phyloP scores from a whole-genome alignment of 2,113 vertebrate species.

The Amphiprion percula region DNA sequence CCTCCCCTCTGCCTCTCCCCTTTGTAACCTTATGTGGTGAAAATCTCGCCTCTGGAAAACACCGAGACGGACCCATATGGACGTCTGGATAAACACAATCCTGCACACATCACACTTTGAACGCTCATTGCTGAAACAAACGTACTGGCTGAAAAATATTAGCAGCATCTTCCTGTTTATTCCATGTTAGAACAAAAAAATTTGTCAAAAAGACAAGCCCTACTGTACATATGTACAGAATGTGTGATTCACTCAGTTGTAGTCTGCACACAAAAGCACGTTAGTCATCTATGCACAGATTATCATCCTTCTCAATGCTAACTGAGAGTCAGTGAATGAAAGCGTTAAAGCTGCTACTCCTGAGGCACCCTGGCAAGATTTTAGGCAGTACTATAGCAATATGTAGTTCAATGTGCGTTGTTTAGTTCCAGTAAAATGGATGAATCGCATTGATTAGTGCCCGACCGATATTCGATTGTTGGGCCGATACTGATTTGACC shows the following conservation, averaged over 20 bases:
- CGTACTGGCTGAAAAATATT: not conserved
- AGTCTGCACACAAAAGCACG: slow-evolving; percentile 13
- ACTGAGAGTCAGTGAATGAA: slow-evolving; percentile 1
- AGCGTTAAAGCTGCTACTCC: slow-evolving; percentile 6
- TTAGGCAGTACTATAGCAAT: not conserved
- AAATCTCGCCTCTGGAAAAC: not conserved
- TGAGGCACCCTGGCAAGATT: not conserved
- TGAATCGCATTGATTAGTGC: not conserved
- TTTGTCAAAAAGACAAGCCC: not conserved
- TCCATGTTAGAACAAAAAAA: not conserved
- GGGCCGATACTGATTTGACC: too few relatives aligned
- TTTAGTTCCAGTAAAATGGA: slow-evolving; percentile 7
- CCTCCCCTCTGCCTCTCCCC: not conserved
- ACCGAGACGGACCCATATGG: slow-evolving; percentile 6
- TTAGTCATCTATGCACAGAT: slow-evolving; percentile 42
- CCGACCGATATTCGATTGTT: too few relatives aligned
- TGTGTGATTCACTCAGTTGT: slow-evolving; percentile 26
- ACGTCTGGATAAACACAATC: slow-evolving; percentile 32
- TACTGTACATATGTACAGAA: not conserved
- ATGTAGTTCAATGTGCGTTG: not conserved
- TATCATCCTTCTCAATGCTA: not conserved
- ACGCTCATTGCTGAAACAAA: not conserved
- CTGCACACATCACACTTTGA: not conserved
- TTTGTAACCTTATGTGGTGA: slow-evolving; percentile 25
- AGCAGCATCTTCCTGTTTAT: not conserved